Evolutionary conservation across 2,113 vertebrate genomes (phyloP), one percentile per base, ranked within the genome.

Genomic region (Thalassarche chlororhynchos): DNA sequence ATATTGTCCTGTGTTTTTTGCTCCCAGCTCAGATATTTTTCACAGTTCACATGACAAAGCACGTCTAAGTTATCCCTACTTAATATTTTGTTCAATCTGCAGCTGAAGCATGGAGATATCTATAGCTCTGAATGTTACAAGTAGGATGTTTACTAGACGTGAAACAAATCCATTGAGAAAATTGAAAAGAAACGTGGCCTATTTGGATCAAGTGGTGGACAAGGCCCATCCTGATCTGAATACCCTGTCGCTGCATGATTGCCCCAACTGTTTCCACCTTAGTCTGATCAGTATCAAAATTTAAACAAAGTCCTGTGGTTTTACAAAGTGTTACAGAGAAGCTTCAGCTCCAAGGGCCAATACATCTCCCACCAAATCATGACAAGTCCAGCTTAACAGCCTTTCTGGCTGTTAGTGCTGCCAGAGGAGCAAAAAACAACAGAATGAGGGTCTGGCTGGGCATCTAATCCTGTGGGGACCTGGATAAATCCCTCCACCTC

Each of bases 1-100:
- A 29, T 13, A 14, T 14, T 38, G 4, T 16, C 2, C 0, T 36
- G n/a, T n/a, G n/a, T 61, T 52, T 38, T 84, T 65, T 52, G 0
- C 16, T 84, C 12, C 15, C 12, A 25, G 24, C 46, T 90, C 17
- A 84, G 15, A 19, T 42, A 38, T 62, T 46, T 85, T 51, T 77
- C 38, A 42, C 5, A 32, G 23, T 66, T 90, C 54, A 64, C 7
- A 21, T n/a, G 23, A 60, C 17, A 74, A 66, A 78, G 14, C 8
- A 71, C 14, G 64, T 29, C 25, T 51, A 25, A 46, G 2, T 74
- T 74, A 49, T 49, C 13, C 6, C 21, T 38, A 25, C 49, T 64
- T 36, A 44, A 28, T 49, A 88, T 55, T 86, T 76, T 2, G 5
- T 42, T 77, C 8, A 26, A 21, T 20, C 4, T 70, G 57, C 70